Evolutionary conservation across 2,113 vertebrate genomes (phyloP).

Genomic region (Azemiops feae): DNA sequence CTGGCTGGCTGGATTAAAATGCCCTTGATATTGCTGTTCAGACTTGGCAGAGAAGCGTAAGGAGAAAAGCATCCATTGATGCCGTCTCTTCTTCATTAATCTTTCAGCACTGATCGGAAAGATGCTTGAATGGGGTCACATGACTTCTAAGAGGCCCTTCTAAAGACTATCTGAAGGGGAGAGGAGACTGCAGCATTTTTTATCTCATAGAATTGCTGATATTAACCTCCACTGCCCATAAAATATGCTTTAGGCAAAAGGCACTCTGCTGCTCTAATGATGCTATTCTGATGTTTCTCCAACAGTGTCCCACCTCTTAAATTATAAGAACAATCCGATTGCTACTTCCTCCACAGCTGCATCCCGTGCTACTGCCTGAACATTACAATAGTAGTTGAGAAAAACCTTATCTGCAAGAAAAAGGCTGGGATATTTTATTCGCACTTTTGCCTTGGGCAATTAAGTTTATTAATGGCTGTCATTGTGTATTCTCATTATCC

Average conservation of each 20-base stretch:
- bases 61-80: background rate
- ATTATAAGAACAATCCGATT: background rate
- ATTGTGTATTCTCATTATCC: slow-evolving; percentile 2
- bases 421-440: background rate
- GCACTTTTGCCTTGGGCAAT: background rate
- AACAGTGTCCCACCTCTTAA: background rate
- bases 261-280: background rate
- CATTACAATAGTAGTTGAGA: background rate
- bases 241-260: background rate
- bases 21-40: background rate
- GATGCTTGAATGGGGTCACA: background rate
- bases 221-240: background rate
- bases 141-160: background rate
- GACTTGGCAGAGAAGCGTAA: background rate
- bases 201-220: background rate
- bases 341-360: background rate
- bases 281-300: background rate
- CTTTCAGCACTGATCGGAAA: background rate
- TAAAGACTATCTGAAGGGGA: background rate
- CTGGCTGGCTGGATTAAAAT: background rate
- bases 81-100: background rate
- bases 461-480: slow-evolving; percentile 17
- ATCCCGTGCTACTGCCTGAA: background rate
- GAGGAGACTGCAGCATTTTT: background rate
- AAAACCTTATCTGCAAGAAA: background rate